A percentile compares a stretch with the other conserved stretches of the same genome.
Evolutionary conservation across 2,113 vertebrate genomes (phyloP).

Genomic region (Leptodactylus fuscus): DNA sequence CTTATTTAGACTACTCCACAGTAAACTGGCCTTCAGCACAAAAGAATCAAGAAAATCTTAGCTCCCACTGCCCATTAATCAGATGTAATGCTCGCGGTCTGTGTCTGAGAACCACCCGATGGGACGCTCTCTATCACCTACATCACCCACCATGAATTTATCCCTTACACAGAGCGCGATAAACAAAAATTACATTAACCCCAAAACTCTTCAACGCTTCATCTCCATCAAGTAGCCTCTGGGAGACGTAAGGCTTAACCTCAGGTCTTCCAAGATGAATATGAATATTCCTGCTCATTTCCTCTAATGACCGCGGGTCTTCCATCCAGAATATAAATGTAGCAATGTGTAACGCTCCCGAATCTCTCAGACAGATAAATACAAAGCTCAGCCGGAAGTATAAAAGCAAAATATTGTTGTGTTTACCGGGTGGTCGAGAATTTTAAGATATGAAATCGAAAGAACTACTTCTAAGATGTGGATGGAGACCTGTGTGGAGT

Average conservation of each 20-base stretch:
- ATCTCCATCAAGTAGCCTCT: neutral
- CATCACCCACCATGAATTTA: neutral
- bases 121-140: neutral
- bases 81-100: neutral
- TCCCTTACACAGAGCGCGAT: neutral
- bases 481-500: neutral
- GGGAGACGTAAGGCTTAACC: neutral
- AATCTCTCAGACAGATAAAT: neutral
- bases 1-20: neutral
- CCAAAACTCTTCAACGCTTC: neutral
- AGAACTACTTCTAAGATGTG: neutral
- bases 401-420: neutral
- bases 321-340: conserved; percentile 13
- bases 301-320: neutral
- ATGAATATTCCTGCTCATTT: neutral
- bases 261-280: neutral
- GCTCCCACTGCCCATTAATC: neutral
- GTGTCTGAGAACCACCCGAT: neutral
- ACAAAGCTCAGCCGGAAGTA: neutral
- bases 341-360: neutral
- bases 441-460: neutral
- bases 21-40: neutral
- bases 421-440: neutral
- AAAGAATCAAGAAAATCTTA: neutral
- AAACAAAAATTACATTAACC: neutral